Evolutionary conservation across 2,888 invertebrate genomes (phyloP), one percentile per base, ranked within the genome.

Genomic region (Hemithea aestivaria): DNA sequence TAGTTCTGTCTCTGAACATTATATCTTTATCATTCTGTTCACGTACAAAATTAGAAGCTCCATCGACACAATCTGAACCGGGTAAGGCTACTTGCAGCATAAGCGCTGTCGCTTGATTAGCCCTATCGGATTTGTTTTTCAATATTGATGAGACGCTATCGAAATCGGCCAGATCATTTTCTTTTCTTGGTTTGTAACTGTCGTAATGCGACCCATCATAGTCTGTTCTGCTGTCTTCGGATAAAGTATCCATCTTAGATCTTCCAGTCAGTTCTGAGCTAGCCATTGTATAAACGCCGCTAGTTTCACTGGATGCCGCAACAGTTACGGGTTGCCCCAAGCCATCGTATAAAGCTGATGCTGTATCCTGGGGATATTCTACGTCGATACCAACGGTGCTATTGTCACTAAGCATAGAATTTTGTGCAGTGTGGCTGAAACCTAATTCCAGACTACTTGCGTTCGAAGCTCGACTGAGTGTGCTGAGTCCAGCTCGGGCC

Each of bases 381-480:
- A 90, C 83, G 55, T 92, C 91, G 49, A 91, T 89, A 51, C 90
- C 92, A 37, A 91, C 91, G 33, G 89, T 90, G 38, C 90, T 89
- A 8, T 91, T 90, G 58, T 94, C 95, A 62, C 92, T 93, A 28
- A 94, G 77, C 43, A 93, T 90, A 1, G 95, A 95, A 66, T 95
- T 95, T 74, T 95, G 95, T 10, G 95, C 94, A 1, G 95, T 95
- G 66, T 95, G 95, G 56, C 94, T 94, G 64, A 92, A 95, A 32
- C 95, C 94, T 43, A 95, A 80, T 78, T 95, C 95, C 60, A 95
- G 82, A 64, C 95, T 95, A 53, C 94, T 94, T 32, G 92, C 92
- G 25, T 94, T 93, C 12, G 94, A 94, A 45, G 92, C 89, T 58
- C 93, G 88, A 53, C 93, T 89, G 32, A 88, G 65, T 7, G 88